Evolutionary conservation across 2,888 invertebrate species (phyloP), one percentile per base, ranked within the genome.

Genomic region (Mythimna loreyi): DNA sequence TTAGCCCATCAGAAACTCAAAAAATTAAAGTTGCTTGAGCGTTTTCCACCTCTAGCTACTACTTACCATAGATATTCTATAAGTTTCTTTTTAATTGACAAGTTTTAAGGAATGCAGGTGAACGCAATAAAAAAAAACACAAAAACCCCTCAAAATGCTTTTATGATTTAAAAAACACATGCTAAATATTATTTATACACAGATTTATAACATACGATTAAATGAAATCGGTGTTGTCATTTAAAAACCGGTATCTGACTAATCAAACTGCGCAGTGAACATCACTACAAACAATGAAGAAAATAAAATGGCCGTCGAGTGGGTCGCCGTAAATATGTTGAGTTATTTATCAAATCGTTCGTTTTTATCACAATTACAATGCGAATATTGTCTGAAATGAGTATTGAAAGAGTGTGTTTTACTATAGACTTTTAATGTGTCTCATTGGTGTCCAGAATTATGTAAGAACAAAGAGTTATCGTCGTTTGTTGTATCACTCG

Each of bases 291-390:
- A 77, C 30, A 59, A 65, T 49, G 64, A 70, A 66, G 33, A 76
- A 90, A 88, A 89, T 86, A 95, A 95, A 93, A 95, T 95, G 95
- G 95, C 95, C 90, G 90, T 85, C 88, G 82, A 86, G 85, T 89
- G 85, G 88, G 82, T 87, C 82, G 87, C 87, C 85, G 90, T 92
- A 91, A 92, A 91, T 92, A 92, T 84, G 87, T 90, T 81, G 87
- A 87, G 81, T 90, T 91, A 88, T 90, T 91, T 91, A 91, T 83
- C 77, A 80, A 85, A 82, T 86, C 80, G 66, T 66, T 68, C 78
- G 65, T 77, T 81, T 76, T 81, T 84, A 81, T 72, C 81, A 67
- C 75, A 79, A 78, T 71, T 88, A 93, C 89, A 90, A 94, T 94
- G 94, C 88, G 85, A 88, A 83, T 78, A 76, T 80, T 80, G 65